Conservation (phyloP, 2,888 invertebrate genomes). For the Caenorhabditis sinica region DNA sequence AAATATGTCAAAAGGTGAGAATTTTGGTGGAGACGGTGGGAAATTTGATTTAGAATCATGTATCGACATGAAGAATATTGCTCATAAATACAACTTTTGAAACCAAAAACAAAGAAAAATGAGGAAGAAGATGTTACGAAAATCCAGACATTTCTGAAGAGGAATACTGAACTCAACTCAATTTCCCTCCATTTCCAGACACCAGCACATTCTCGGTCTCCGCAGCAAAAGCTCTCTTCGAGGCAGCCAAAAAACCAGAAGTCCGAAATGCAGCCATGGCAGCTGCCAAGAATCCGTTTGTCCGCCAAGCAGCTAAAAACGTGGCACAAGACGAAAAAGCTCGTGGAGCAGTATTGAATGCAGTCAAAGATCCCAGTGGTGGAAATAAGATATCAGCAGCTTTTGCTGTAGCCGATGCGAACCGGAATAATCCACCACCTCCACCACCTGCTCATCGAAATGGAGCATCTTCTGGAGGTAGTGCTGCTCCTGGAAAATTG, state of each 20-base stretch:
- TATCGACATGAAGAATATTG: background rate
- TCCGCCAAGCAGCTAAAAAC: conserved; percentile 71
- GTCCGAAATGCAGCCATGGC: conserved; percentile 69
- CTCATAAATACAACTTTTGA: too few relatives aligned
- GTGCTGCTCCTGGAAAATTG: conserved; percentile 44
- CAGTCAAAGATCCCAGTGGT: conserved; percentile 59
- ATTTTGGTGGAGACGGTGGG: background rate
- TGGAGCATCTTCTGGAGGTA: background rate
- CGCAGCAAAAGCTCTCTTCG: conserved; percentile 74
- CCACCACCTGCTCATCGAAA: conserved; percentile 55
- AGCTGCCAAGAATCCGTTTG: conserved; percentile 75
- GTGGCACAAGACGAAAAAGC: conserved; percentile 71
- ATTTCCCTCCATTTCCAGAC: conserved; percentile 45
- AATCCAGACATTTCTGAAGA: too few relatives aligned
- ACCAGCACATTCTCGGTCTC: conserved; percentile 70
- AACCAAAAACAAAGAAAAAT: too few relatives aligned
- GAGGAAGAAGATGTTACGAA: too few relatives aligned
- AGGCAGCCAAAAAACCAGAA: conserved; percentile 75
- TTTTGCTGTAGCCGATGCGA: conserved; percentile 59
- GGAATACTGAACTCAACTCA: too few relatives aligned
- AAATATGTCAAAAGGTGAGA: conserved; percentile 59
- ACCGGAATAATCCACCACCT: conserved; percentile 38
- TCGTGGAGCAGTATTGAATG: conserved; percentile 63
- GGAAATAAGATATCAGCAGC: conserved; percentile 62
- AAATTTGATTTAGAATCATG: background rate